phyloP scores from a whole-genome alignment of 2,888 invertebrate genomes.

The Dasysyrphus tricinctus region DNA sequence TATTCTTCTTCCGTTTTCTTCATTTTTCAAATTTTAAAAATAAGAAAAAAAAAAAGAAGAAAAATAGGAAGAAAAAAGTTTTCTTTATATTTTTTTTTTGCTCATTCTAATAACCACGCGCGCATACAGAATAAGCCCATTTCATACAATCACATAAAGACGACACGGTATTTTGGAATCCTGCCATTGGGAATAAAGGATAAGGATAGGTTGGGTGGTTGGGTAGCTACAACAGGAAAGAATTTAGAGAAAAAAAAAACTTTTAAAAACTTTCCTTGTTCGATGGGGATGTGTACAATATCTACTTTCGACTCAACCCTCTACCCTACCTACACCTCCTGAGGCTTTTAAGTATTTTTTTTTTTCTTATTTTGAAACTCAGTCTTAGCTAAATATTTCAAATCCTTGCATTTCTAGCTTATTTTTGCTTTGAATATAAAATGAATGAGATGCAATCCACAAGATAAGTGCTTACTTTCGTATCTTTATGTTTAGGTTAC shows the following conservation, averaged over 20 bases:
- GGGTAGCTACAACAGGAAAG: too few species aligned
- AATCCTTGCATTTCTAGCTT: conserved; percentile 30
- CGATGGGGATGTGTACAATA: background rate
- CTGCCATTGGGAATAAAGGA: conserved; percentile 46
- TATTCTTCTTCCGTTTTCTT: conserved; percentile 58
- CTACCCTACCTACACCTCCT: background rate
- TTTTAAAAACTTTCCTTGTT: conserved; percentile 20
- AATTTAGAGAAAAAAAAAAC: background rate
- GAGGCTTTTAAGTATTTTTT: conserved; percentile 22
- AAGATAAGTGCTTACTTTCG: conserved; percentile 67
- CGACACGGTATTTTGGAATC: conserved; percentile 60
- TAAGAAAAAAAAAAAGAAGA: conserved; percentile 15
- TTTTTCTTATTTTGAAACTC: conserved; percentile 8
- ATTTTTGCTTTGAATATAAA: conserved; percentile 45
- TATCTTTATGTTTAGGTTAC: conserved; percentile 5
- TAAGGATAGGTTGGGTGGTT: background rate
- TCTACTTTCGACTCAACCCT: background rate
- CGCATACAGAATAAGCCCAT: conserved; percentile 63
- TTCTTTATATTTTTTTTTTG: background rate
- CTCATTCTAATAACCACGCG: conserved; percentile 54
- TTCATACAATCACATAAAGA: conserved; percentile 35
- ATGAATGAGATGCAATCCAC: conserved; percentile 62
- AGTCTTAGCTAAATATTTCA: conserved; percentile 19
- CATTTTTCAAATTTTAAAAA: conserved; percentile 19
- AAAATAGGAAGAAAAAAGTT: background rate